A percentile compares a stretch with the other conserved stretches of the same genome.
These are phyloP conservation scores for Heliconius erato DNA, from an alignment of 2,888 invertebrate species.

Conservation along the genomic window DNA sequence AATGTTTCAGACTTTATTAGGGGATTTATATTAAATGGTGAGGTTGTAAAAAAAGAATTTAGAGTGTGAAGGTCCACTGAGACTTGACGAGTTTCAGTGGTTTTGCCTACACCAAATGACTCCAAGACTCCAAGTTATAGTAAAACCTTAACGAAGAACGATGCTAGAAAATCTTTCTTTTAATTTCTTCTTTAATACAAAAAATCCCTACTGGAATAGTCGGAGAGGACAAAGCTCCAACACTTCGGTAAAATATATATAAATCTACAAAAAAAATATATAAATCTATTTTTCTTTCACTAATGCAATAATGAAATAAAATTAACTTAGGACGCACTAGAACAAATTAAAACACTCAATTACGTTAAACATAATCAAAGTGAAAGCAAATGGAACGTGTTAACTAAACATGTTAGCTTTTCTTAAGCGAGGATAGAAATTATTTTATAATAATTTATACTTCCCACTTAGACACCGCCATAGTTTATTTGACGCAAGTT, in stretches of 20 bases:
- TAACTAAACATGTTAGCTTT: slow-evolving; percentile 14
- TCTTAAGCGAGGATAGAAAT: background rate
- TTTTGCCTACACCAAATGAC: background rate
- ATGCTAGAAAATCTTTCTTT: no score
- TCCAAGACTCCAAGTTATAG: background rate
- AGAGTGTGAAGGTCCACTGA: background rate
- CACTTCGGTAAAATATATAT: no score
- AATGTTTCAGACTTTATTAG: no score
- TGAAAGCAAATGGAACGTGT: slow-evolving; percentile 13
- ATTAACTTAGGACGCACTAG: background rate
- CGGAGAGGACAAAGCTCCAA: no score
- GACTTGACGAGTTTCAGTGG: background rate
- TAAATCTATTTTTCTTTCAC: background rate
- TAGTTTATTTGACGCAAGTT: background rate
- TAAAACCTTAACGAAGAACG: no score
- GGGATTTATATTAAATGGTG: background rate
- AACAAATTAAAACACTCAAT: background rate
- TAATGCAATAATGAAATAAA: background rate
- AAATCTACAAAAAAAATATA: no score
- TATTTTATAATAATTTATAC: background rate
- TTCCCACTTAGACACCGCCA: background rate
- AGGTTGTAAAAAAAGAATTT: background rate
- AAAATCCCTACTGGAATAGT: no score
- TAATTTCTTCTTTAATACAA: no score
- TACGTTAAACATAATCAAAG: slow-evolving; percentile 11